Conservation (phyloP, 2,113 vertebrate species). For the Dipodomys spectabilis region DNA sequence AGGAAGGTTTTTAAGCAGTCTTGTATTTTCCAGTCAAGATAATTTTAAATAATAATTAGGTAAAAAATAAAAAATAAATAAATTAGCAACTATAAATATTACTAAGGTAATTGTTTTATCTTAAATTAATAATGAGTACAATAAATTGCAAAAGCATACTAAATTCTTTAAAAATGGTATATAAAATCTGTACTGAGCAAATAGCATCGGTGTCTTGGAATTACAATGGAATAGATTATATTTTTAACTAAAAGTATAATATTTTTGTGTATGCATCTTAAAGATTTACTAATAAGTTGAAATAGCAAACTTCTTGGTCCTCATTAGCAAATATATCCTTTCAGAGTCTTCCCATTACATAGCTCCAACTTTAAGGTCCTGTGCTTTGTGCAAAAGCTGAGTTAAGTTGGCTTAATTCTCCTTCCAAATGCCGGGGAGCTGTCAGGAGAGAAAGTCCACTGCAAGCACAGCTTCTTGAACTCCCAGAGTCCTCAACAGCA, state of each 20-base stretch:
- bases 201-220: background rate
- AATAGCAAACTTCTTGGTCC: background rate
- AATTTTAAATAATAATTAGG: too few relatives aligned
- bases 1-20: too few relatives aligned
- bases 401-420: constrained; percentile 6
- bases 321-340: too few relatives aligned
- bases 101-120: background rate
- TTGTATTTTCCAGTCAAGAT: too few relatives aligned
- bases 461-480: background rate
- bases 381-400: background rate
- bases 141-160: too few relatives aligned
- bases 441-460: background rate
- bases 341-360: too few relatives aligned
- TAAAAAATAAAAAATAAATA: background rate
- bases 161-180: too few relatives aligned
- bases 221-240: background rate
- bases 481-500: background rate
- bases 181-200: background rate
- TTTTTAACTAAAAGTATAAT: background rate
- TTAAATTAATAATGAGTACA: background rate
- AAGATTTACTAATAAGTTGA: background rate
- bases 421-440: background rate
- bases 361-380: background rate
- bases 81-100: background rate
- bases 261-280: background rate